Conservation (phyloP, 2,797 vertebrate species). For the Syngnathus rostellatus region DNA sequence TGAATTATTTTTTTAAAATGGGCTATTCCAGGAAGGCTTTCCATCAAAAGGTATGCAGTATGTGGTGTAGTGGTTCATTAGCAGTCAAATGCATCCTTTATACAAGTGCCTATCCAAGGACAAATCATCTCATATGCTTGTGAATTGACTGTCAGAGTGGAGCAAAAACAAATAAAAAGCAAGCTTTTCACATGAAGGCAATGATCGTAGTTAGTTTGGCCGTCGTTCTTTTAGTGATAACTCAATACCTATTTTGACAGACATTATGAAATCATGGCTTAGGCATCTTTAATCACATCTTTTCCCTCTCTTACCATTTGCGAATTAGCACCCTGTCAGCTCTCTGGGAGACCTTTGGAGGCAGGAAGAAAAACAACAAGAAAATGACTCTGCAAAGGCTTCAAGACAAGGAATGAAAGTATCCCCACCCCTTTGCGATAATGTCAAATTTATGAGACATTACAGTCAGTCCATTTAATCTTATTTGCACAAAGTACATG, state of each 20-base stretch:
- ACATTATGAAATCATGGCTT: constrained; percentile 22
- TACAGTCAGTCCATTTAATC: constrained; percentile 61
- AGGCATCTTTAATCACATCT: constrained; percentile 49
- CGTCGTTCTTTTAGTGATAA: constrained; percentile 18
- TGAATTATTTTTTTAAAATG: no score
- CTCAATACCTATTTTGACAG: background rate
- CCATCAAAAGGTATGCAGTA: background rate
- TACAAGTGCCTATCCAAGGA: constrained; percentile 1
- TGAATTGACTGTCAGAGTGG: constrained; percentile 10
- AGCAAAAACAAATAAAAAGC: background rate
- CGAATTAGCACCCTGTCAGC: constrained; percentile 44
- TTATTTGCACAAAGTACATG: constrained; percentile 67
- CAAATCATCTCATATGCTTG: constrained; percentile 1
- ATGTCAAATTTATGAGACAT: constrained; percentile 68
- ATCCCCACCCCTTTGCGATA: constrained; percentile 41
- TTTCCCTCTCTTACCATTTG: constrained; percentile 39
- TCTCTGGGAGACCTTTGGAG: constrained; percentile 36
- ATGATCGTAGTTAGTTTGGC: constrained; percentile 3
- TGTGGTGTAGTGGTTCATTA: constrained; percentile 3
- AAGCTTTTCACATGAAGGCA: background rate
- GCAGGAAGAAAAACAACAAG: constrained; percentile 28
- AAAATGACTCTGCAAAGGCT: constrained; percentile 44
- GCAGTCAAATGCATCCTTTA: constrained; percentile 4
- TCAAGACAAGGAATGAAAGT: constrained; percentile 63
- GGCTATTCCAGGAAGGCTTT: background rate